Conservation (phyloP, 2,113 vertebrate species). For the Turnix velox region DNA sequence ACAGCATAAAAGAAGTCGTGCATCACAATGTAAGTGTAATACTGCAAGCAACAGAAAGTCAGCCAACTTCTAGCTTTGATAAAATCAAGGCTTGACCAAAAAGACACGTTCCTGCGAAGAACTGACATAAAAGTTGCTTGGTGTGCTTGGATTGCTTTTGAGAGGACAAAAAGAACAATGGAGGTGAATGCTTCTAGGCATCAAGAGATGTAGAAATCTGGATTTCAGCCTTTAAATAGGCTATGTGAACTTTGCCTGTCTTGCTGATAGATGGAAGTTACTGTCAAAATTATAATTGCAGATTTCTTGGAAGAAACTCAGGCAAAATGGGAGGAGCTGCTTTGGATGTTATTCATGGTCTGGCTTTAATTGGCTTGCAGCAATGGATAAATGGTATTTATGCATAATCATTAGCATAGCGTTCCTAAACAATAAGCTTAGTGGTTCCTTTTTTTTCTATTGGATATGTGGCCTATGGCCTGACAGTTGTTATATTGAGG, state of each 20-base stretch:
- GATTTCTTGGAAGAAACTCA: background rate
- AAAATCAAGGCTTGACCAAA: background rate
- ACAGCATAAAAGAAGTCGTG: background rate
- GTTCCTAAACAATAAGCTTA: background rate
- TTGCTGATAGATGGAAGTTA: background rate
- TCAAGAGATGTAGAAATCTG: background rate
- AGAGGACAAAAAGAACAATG: background rate
- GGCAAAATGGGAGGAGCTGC: background rate
- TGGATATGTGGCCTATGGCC: background rate
- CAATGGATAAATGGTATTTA: background rate
- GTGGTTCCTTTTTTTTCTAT: background rate
- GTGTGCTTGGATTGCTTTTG: background rate
- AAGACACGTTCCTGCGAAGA: background rate
- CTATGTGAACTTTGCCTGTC: background rate
- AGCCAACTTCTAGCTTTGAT: background rate
- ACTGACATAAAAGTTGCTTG: background rate
- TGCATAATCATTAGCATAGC: background rate
- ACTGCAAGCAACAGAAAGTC: background rate
- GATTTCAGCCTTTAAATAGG: background rate
- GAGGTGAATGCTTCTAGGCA: accelerated
- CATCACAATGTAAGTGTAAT: background rate
- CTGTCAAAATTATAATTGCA: background rate
- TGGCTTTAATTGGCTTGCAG: background rate
- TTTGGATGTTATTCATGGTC: background rate
- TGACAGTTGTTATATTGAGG: background rate